Conservation (phyloP, 2,888 invertebrate genomes). For the Teleiodes luculella region DNA sequence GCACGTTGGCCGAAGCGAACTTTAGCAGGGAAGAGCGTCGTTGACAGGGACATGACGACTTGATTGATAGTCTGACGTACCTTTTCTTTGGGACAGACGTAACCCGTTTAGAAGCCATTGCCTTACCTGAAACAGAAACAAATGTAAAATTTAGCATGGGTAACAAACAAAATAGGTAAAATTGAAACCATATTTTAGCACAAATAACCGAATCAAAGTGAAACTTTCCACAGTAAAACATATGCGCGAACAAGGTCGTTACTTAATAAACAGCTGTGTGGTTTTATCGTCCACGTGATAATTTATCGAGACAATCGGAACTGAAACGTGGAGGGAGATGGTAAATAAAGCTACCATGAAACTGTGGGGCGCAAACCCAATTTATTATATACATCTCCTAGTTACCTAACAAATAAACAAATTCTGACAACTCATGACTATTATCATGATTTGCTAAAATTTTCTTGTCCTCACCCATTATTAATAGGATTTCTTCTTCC, state of each 20-base stretch:
- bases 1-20: slow-evolving; percentile 39
- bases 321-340: slow-evolving; percentile 22
- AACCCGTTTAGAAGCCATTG: slow-evolving; percentile 73
- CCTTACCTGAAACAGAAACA: slow-evolving; percentile 73
- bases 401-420: too few species aligned
- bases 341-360: too few species aligned
- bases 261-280: slow-evolving; percentile 16
- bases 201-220: slow-evolving; percentile 2
- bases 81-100: slow-evolving; percentile 55
- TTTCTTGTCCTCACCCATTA: too few species aligned
- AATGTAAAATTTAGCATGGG: slow-evolving; percentile 21
- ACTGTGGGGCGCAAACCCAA: too few species aligned
- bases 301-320: slow-evolving; percentile 19
- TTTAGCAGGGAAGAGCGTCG: slow-evolving; percentile 11
- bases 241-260: slow-evolving; percentile 19
- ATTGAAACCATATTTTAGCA: not conserved
- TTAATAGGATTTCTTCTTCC: too few species aligned
- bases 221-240: slow-evolving; percentile 23
- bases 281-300: slow-evolving; percentile 9
- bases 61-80: slow-evolving; percentile 59
- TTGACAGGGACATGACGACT: slow-evolving; percentile 24
- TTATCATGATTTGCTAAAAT: too few species aligned
- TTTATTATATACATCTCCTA: too few species aligned
- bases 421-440: too few species aligned
- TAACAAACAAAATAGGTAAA: not conserved